Percentiles rank a stretch among this genome's conserved stretches.
phyloP scores from a whole-genome alignment of 2,113 vertebrate genomes.

The Cheirogaleus medius region DNA sequence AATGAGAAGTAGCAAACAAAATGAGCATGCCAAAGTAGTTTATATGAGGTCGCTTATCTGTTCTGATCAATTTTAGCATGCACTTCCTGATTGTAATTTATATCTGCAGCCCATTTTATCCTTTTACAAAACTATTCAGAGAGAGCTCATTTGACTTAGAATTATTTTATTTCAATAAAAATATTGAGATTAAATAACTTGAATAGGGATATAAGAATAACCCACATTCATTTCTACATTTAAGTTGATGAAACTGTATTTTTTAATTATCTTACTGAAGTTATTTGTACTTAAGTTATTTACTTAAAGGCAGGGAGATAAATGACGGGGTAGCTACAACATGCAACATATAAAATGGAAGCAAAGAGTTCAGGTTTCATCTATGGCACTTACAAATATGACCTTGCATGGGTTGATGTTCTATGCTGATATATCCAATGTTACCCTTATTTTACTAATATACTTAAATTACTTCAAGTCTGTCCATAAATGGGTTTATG shows the following conservation, averaged over 20 bases:
- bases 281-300: no score
- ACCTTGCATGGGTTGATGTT: neutral
- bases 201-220: neutral
- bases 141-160: neutral
- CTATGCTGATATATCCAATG: no score
- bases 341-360: no score
- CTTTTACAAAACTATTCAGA: neutral
- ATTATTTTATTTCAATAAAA: neutral
- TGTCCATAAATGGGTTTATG: no score
- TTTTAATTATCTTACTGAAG: no score
- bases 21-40: neutral
- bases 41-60: neutral
- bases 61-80: neutral
- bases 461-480: neutral
- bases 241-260: no score
- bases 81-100: neutral
- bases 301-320: neutral
- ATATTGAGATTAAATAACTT: neutral
- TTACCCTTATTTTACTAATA: neutral
- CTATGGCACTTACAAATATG: no score
- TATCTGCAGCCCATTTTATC: neutral
- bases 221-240: neutral
- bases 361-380: no score
- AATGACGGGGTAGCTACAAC: no score
- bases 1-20: no score